phyloP scores from a whole-genome alignment of 2,797 vertebrate genomes.

The Poeciliopsis infans region DNA sequence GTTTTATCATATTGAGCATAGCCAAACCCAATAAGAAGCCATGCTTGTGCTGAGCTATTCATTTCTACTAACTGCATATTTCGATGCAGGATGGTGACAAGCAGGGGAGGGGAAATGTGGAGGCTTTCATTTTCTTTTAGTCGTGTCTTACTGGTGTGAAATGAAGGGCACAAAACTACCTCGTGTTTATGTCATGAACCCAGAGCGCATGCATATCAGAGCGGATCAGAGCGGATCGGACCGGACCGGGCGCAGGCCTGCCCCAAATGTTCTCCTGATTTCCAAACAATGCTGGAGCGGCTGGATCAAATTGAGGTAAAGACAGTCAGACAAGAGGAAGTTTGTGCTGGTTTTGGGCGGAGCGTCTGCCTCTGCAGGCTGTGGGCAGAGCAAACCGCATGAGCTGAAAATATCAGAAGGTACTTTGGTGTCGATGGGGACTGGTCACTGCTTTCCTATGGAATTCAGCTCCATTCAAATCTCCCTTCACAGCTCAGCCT shows the following conservation, averaged over 20 bases:
- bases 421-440: not conserved
- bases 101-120: not conserved
- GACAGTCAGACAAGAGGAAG: not conserved
- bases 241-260: not conserved
- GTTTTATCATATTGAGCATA: conserved; percentile 40
- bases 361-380: not conserved
- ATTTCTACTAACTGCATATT: conserved; percentile 30
- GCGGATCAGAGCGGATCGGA: too few species aligned
- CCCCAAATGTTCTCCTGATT: not conserved
- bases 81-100: not conserved
- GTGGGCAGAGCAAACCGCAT: not conserved
- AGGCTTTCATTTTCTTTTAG: conserved; percentile 6
- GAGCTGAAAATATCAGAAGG: not conserved
- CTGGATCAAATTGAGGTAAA: conserved; percentile 4
- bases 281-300: not conserved
- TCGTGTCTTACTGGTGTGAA: conserved; percentile 5
- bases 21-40: conserved; percentile 9
- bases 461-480: too few species aligned
- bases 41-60: conserved; percentile 24
- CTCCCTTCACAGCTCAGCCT: too few species aligned
- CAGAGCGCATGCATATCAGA: not conserved
- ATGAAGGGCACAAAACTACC: not conserved
- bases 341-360: not conserved
- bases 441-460: too few species aligned
- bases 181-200: not conserved